Evolutionary conservation across 1,140 invertebrate species (phyloP).

Genomic region (Myzus persicae): DNA sequence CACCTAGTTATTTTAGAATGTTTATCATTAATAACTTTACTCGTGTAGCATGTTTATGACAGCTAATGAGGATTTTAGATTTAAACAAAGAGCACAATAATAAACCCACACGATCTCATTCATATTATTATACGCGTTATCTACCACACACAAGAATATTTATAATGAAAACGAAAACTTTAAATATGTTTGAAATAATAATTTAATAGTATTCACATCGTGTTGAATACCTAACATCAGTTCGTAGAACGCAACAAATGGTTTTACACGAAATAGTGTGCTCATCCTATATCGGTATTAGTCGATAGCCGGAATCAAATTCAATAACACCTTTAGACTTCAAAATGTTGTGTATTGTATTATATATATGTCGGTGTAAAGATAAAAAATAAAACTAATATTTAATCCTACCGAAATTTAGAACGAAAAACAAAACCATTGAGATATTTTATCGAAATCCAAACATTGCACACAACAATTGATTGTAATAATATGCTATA

Average conservation of each 20-base stretch:
- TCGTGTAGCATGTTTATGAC: neutral
- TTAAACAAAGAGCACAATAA: neutral
- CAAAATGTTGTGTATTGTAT: neutral
- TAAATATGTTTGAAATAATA: neutral
- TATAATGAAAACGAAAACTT: neutral
- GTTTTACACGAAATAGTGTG: neutral
- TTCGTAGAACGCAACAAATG: neutral
- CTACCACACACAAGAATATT: neutral
- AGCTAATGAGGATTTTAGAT: neutral
- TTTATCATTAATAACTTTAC: neutral
- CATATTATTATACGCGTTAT: too few relatives aligned
- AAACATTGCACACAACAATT: neutral
- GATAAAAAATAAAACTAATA: neutral
- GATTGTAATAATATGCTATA: too few relatives aligned
- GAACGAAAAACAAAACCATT: constrained; percentile 8
- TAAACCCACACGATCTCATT: neutral
- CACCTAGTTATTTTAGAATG: neutral
- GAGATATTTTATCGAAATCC: constrained; percentile 1
- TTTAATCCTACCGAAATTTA: constrained; percentile 9
- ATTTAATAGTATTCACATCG: neutral
- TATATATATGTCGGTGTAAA: too few relatives aligned
- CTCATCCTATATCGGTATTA: neutral
- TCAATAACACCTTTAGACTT: neutral
- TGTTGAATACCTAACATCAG: neutral
- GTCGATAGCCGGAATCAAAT: neutral